phyloP scores from a whole-genome alignment of 2,113 vertebrate genomes.

The Phainopepla nitens region DNA sequence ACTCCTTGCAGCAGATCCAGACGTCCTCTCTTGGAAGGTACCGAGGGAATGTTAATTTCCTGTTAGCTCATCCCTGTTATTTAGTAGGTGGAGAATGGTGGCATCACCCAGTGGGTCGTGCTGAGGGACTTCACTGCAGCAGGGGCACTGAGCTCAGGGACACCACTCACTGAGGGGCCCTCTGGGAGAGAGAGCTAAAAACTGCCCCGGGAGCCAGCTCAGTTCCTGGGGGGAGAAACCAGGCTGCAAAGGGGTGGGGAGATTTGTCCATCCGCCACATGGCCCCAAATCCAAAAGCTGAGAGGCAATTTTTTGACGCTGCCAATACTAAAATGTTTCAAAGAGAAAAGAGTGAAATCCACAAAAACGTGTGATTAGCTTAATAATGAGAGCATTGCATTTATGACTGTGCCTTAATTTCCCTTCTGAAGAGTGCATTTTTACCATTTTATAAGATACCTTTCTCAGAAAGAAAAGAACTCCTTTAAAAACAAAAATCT shows the following conservation, averaged over 20 bases:
- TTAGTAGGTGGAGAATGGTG: background rate
- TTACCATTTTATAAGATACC: background rate
- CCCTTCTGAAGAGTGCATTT: background rate
- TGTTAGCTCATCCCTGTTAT: background rate
- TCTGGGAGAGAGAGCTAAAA: background rate
- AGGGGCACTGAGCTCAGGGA: background rate
- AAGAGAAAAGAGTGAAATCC: background rate
- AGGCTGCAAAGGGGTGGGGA: background rate
- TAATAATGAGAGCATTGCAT: background rate
- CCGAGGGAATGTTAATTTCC: background rate
- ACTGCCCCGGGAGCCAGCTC: background rate
- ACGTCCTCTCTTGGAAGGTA: background rate
- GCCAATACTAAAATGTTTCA: background rate
- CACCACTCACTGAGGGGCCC: rapidly evolving
- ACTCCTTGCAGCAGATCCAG: background rate
- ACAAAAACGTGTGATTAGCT: background rate
- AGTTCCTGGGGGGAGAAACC: background rate
- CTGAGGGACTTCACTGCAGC: background rate
- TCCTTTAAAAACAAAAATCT: background rate
- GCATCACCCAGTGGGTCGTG: rapidly evolving
- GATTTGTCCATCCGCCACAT: background rate
- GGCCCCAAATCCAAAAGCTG: background rate
- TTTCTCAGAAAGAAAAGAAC: background rate
- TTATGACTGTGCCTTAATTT: background rate
- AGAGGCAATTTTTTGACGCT: background rate